Base-by-base conservation (phyloP, 2,113 vertebrate genomes). In the Probosciger aterrimus region DNA sequence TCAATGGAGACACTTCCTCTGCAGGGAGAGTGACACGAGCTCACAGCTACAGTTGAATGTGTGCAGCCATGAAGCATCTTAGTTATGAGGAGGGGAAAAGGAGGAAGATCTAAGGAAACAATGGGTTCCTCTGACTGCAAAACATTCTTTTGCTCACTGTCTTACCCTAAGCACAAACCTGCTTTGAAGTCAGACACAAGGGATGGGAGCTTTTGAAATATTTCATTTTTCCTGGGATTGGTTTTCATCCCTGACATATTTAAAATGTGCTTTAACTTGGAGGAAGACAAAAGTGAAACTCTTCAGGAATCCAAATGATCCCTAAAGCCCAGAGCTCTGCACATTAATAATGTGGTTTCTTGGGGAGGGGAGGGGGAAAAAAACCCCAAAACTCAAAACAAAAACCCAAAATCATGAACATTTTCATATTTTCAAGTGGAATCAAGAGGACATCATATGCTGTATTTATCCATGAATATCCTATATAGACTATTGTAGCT, bases 281-380 rank as follows among this genome's bases (percentile, higher is more conserved):
- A 96, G 87, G 88, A 96, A 95, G 91, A 80, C 52, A 88, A 94
- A 96, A 96, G 86, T 92, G 82, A 96, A 92, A 92, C 80, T 97
- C 94, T 93, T 90, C 92, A 95, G 96, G 92, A 98, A 98, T 95
- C 82, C 80, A 95, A 86, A 71, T 94, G 97, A 92, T 98, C 97
- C 98, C 98, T 83, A 46, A 95, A 98, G 97, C 96, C 95, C 96
- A 96, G 95, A 95, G 81, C 97, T 98, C 98, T 93, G 95, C 95
- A 97, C 93, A 94, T 95, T 96, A 98, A 97, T 95, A 96, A 95
- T 91, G 93, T 96, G 94, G 92, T 96, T 97, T 96, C 93, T 96
- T 94, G 86, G 83, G 52, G 52, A 67, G 46, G 3, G 55, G 23
- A 17, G 57, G 11, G 37, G 47, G 30, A 62, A 37, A 70, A 65